Evolutionary conservation across 2,113 vertebrate genomes (phyloP), one percentile per base, ranked within the genome.

Genomic region (Actinemys pallida): DNA sequence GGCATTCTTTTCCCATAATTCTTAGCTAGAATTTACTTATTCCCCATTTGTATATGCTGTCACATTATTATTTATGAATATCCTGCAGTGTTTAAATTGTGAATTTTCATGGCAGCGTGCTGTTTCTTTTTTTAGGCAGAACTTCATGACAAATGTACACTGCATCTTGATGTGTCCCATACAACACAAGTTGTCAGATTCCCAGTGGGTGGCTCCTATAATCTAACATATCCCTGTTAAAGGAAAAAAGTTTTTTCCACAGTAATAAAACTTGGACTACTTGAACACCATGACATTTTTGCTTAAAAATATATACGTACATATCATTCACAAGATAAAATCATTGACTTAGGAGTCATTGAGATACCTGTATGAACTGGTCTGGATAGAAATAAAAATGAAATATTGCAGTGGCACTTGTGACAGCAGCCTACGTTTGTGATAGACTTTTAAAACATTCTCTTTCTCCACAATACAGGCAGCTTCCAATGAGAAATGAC

Each of bases 71-170:
- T 82, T 88, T 45, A 78, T 87, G 72, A 92, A 53, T 80, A 84
- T 49, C 69, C 69, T 50, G 56, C 86, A 87, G 75, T 84, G 82
- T 45, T 89, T 49, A 19, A 84, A 81, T 69, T 84, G 56, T 39
- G 72, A 14, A 25, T 72, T 92, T 84, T 89, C 69, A 79, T 81
- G 72, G 81, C 22, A 31, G 14, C 54, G 16, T 47, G 65, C 85
- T 80, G 50, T 56, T 92, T 84, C 86, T 65, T 87, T 86, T 80
- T 84, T 84, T 69, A 84, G 88, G 57, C 54, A 89, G 86, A 88
- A 84, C 69, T 84, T 27, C 54, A 50, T 89, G 81, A 92, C 49
- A 89, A 92, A 92, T 89, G 57, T 84, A 87, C 62, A 93, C 9
- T 72, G 87, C 2, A 52, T 86, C 59, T 88, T 90, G 6, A 82